Evolutionary conservation across 2,888 invertebrate species (phyloP), one percentile per base, ranked within the genome.

Genomic region (Dorcus hopei): DNA sequence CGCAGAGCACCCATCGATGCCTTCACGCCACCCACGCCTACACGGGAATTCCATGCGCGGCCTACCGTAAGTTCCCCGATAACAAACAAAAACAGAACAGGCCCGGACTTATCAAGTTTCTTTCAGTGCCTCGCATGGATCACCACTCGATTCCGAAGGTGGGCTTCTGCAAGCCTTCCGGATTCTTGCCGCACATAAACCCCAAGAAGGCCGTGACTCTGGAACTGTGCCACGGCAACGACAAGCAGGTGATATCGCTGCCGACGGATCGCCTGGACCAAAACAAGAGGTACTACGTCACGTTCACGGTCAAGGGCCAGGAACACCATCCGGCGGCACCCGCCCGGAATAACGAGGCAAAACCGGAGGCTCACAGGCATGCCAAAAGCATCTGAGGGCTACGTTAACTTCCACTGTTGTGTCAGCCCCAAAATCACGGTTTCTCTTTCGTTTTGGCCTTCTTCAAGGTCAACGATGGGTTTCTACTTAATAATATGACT

Each of bases 21-120:
- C 88, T 90, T 74, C 95, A 95, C 74, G 93, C 94, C 2, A 88
- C 93, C 8, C 94, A 95, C 76, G 94, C 95, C 26, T 95, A 95
- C 74, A 94, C 94, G 3, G 91, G 91, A 8, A 83, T 94, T 55
- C 95, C 95, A 2, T 92, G 92, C 76, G 91, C 91, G 41, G 91
- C 92, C 42, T 93, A 92, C 77, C 85, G 92, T 93, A 82, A 89
- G 91, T 87, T 70, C 54, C 16, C 38, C 23, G 9, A 2, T 38
- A n/a, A 6, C 11, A 8, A 16, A 14, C 1, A 14, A 14, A 14
- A 14, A 14, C 14, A n/a, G 14, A 23, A 11, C 41, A 5, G 50
- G 7, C 4, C 1, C 11, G 23, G 38, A 26, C 11, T 56, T 41
- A 26, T 33, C n/a, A 43, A 45, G 3, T 38, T 83, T 84, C 56